Percentiles rank a stretch among this genome's conserved stretches.
phyloP scores from a whole-genome alignment of 1,140 invertebrate species.

The Zophobas morio region DNA sequence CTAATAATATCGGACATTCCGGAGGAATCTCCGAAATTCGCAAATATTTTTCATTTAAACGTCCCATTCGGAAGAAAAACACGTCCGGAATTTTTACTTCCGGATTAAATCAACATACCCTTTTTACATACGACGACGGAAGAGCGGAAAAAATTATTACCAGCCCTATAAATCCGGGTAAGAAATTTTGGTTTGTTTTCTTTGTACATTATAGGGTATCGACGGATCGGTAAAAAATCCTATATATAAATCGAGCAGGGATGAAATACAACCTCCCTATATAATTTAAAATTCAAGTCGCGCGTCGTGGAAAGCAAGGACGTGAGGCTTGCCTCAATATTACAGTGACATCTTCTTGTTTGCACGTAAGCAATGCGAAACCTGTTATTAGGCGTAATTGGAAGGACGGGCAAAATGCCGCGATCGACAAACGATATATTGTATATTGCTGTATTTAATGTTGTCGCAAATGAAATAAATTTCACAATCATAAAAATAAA shows the following conservation, averaged over 20 bases:
- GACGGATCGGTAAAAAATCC: slow-evolving; percentile 17
- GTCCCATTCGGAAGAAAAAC: slow-evolving; percentile 12
- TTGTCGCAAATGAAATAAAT: no score
- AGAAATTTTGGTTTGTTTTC: slow-evolving; percentile 23
- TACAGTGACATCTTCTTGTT: slow-evolving; percentile 26
- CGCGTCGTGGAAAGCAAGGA: background rate
- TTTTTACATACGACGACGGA: no score
- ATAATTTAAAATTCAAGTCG: slow-evolving; percentile 37
- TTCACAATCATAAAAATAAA: no score
- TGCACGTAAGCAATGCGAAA: slow-evolving; percentile 24
- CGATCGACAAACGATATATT: background rate
- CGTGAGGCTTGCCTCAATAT: slow-evolving; percentile 21
- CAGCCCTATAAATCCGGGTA: background rate
- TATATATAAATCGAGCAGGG: slow-evolving; percentile 21
- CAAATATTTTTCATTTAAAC: slow-evolving; percentile 37
- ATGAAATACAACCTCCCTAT: slow-evolving; percentile 14
- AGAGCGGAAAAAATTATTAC: slow-evolving; percentile 13
- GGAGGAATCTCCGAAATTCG: slow-evolving; percentile 22
- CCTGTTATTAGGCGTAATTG: slow-evolving; percentile 32
- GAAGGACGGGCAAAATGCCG: slow-evolving; percentile 3
- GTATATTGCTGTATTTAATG: no score
- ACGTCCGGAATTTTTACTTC: slow-evolving; percentile 20
- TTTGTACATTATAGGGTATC: slow-evolving; percentile 22
- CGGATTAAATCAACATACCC: slow-evolving; percentile 4
- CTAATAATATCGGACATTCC: slow-evolving; percentile 26